Evolutionary conservation across 2,113 vertebrate species (phyloP).

Genomic region (Puntigrus tetrazona): DNA sequence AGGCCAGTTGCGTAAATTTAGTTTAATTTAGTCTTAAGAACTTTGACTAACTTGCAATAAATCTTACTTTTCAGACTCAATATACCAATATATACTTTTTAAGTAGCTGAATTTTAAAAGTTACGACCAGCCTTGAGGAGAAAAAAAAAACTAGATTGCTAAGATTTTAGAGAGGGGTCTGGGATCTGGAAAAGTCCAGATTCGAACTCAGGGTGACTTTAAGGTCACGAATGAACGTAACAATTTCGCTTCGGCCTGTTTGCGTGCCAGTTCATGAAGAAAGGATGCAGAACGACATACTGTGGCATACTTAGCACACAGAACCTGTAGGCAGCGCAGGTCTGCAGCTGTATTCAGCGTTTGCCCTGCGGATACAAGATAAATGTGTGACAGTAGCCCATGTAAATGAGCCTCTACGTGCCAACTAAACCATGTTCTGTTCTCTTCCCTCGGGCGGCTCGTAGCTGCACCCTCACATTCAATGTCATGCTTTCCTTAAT

Average conservation of each 20-base stretch:
- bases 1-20: too few species aligned
- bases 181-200: too few species aligned
- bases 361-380: not conserved
- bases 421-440: conserved; percentile 3
- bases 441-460: not conserved
- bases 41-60: too few species aligned
- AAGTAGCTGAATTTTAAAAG: too few species aligned
- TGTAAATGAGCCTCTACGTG: conserved; percentile 13
- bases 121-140: too few species aligned
- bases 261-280: not conserved
- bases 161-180: too few species aligned
- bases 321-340: not conserved
- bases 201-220: too few species aligned
- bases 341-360: not conserved
- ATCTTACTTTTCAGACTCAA: too few species aligned
- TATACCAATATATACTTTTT: too few species aligned
- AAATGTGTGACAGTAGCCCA: conserved; percentile 13
- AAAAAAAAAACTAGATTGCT: too few species aligned
- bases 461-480: conserved; percentile 5
- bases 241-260: not conserved
- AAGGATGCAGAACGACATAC: not conserved
- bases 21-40: too few species aligned
- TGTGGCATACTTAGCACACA: not conserved
- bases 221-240: not conserved
- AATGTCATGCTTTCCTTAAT: conserved; percentile 15